Evolutionary conservation across 2,113 vertebrate genomes (phyloP).

Genomic region (Tenebrosternarchus preto): DNA sequence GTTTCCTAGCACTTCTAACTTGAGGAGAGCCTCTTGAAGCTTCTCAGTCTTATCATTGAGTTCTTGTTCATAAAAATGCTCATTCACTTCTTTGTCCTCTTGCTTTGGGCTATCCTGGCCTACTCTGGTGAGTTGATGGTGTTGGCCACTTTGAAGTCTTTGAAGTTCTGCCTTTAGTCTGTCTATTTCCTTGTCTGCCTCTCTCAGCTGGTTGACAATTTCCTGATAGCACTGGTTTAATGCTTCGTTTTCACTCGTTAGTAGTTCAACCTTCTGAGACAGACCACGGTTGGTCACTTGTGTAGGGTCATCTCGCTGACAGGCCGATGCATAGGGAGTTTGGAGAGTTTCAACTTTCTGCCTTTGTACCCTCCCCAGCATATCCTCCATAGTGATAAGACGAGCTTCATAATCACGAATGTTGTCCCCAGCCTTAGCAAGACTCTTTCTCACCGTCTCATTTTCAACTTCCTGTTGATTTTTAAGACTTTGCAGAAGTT

Average conservation of each 20-base stretch:
- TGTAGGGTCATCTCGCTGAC: constrained; percentile 62
- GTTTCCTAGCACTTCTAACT: constrained; percentile 71
- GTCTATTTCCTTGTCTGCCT: constrained; percentile 80
- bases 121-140: constrained; percentile 63
- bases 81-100: constrained; percentile 66
- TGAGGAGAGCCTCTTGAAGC: constrained; percentile 75
- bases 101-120: constrained; percentile 66
- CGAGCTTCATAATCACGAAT: constrained; percentile 73
- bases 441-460: constrained; percentile 67
- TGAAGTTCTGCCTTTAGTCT: constrained; percentile 73
- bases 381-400: constrained; percentile 73
- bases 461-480: constrained; percentile 73
- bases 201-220: constrained; percentile 79
- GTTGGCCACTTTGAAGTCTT: constrained; percentile 65
- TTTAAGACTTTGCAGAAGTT: constrained; percentile 70
- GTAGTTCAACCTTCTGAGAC: constrained; percentile 71
- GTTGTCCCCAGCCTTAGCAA: constrained; percentile 72
- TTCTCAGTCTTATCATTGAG: constrained; percentile 73
- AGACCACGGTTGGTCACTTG: constrained; percentile 64
- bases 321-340: constrained; percentile 54
- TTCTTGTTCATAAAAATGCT: constrained; percentile 73
- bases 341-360: constrained; percentile 64
- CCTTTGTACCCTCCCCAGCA: constrained; percentile 69
- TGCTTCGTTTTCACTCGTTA: constrained; percentile 72
- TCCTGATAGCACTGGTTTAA: constrained; percentile 77